Percentiles rank a stretch among this genome's conserved stretches.
These are phyloP conservation scores for Microctonus brassicae DNA, from an alignment of 2,888 invertebrate genomes.

Conservation along the genomic window DNA sequence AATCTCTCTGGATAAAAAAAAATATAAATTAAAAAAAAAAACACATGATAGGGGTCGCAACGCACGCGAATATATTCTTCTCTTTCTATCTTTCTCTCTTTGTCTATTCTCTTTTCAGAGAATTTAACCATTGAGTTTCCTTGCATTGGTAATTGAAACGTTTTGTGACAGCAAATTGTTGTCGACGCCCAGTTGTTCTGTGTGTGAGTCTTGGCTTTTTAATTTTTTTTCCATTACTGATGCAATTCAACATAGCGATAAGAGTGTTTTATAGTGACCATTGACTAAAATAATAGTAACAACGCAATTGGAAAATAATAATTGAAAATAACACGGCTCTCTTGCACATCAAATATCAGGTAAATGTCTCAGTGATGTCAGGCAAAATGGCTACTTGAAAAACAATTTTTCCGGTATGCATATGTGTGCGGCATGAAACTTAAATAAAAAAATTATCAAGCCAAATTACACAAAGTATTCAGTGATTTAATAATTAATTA, in stretches of 20 bases:
- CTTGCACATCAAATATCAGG: constrained; percentile 8
- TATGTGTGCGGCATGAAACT: constrained; percentile 46
- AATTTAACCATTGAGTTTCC: constrained; percentile 40
- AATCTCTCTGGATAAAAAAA: too few relatives aligned
- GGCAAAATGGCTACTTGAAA: constrained; percentile 64
- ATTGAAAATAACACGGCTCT: constrained; percentile 4
- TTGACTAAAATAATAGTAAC: not conserved
- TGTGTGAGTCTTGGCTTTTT: constrained; percentile 57
- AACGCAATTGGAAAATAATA: constrained; percentile 1
- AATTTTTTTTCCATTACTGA: constrained; percentile 44
- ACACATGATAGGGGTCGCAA: not conserved
- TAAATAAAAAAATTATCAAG: constrained; percentile 1
- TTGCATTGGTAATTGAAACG: constrained; percentile 45
- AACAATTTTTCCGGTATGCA: constrained; percentile 57
- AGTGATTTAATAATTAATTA: constrained; percentile 4
- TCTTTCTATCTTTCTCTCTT: too few relatives aligned
- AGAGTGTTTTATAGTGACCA: not conserved
- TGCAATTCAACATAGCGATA: constrained; percentile 18
- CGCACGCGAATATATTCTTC: not conserved
- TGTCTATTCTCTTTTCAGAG: too few relatives aligned
- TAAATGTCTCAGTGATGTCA: constrained; percentile 46
- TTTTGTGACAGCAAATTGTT: constrained; percentile 58
- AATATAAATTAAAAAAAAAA: not conserved
- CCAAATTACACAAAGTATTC: too few relatives aligned
- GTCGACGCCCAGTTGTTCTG: constrained; percentile 64